Evolutionary conservation across 1,140 invertebrate species (phyloP).

Genomic region (Diabrotica virgifera): DNA sequence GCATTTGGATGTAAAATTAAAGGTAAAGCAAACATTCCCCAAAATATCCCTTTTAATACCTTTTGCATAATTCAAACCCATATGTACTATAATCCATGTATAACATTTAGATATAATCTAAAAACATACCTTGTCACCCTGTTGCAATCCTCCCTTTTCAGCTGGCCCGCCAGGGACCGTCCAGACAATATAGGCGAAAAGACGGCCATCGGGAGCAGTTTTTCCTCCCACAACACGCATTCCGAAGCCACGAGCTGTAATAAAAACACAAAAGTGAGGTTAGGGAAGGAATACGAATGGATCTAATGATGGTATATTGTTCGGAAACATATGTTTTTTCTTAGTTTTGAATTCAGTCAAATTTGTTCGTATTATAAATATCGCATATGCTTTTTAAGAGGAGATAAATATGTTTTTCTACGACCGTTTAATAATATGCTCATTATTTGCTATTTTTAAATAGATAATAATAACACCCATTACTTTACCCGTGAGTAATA

Average conservation of each 20-base stretch:
- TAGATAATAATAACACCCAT: no score
- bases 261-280: neutral
- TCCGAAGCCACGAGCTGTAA: slow-evolving; percentile 80
- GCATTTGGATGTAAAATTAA: no score
- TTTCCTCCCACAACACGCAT: slow-evolving; percentile 92
- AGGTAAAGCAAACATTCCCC: neutral
- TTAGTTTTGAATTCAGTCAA: neutral
- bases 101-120: neutral
- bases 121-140: slow-evolving; percentile 66
- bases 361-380: neutral
- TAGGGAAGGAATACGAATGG: neutral
- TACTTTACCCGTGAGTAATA: no score
- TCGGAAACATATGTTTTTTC: slow-evolving; percentile 13
- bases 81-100: neutral
- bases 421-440: no score
- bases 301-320: no score
- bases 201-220: slow-evolving; percentile 72
- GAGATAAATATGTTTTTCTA: neutral
- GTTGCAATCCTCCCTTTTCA: slow-evolving; percentile 80
- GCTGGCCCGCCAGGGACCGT: slow-evolving; percentile 86
- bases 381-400: neutral
- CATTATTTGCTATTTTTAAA: no score
- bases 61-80: neutral
- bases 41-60: neutral
- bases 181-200: slow-evolving; percentile 89